Conservation (phyloP, 2,113 vertebrate species). For the Centrocercus urophasianus region DNA sequence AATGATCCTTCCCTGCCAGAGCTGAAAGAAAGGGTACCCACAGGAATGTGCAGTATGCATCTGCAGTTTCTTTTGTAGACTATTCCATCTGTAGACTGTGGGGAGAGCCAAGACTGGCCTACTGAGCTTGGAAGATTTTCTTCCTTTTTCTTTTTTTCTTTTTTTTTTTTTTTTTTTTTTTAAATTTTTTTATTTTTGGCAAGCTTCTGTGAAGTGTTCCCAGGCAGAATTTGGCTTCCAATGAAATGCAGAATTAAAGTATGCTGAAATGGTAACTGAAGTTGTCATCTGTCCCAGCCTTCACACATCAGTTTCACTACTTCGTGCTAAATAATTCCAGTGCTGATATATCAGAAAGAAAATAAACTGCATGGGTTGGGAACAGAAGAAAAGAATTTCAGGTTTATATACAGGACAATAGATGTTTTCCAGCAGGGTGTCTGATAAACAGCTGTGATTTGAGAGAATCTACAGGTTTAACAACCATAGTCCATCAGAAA, state of each 20-base stretch:
- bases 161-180: not conserved
- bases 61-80: not conserved
- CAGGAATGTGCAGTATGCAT: not conserved
- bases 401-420: not conserved
- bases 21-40: not conserved
- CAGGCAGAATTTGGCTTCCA: constrained; percentile 25
- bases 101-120: not conserved
- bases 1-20: not conserved
- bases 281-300: constrained; percentile 47
- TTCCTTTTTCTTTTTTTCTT: not conserved
- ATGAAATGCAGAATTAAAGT: constrained; percentile 38
- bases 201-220: constrained; percentile 33
- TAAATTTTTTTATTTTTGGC: not conserved
- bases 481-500: not conserved
- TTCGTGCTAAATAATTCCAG: constrained; percentile 31
- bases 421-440: not conserved
- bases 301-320: constrained; percentile 46
- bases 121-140: not conserved
- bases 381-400: not conserved
- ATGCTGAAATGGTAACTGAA: constrained; percentile 21
- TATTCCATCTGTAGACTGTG: not conserved
- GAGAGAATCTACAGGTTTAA: not conserved
- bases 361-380: not conserved
- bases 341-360: constrained; percentile 7
- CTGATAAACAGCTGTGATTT: not conserved